Evolutionary conservation across 2,797 vertebrate genomes (phyloP), one percentile per base, ranked within the genome.

Genomic region (Echiichthys vipera): DNA sequence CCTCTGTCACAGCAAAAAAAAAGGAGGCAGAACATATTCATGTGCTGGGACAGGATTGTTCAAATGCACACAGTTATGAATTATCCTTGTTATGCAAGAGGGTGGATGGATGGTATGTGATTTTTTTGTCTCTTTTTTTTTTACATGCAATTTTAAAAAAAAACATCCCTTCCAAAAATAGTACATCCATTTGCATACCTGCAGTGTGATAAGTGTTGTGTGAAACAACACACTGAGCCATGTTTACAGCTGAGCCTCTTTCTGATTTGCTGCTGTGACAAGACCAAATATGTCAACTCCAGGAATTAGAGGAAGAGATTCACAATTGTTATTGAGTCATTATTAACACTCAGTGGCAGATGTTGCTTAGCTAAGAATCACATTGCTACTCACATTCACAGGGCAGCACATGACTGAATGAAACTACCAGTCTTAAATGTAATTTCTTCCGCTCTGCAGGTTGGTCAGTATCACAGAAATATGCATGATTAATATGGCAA

Each of bases 151-250:
- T n/a, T n/a, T n/a, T n/a, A n/a, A n/a, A n/a, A n/a, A n/a, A n/a
- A 37, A 75, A 85, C 79, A 78, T 80, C 77, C 74, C 63, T 71
- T 90, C 76, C 72, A 75, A 83, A 93, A 90, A 93, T 91, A 91
- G 89, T 77, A 49, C 69, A 22, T 0, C 34, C 67, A 84, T 91
- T 91, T 90, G 87, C 89, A 91, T 85, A 88, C 77, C 72, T 85
- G 81, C 84, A 59, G 81, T 36, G 81, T 75, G 83, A 88, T 80
- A 66, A 57, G 47, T 27, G 71, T 55, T 74, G 76, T 88, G 87
- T 77, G 79, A 85, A 89, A 84, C 79, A 74, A 83, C 82, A 81
- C 77, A 40, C 68, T 77, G 85, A 71, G 85, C 29, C 9, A 62
- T 80, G 79, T 85, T 88, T 81, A 84, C 86, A 85, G 88, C 86